Evolutionary conservation across 2,888 invertebrate species (phyloP).

Genomic region (Nemotelus pantherinus): DNA sequence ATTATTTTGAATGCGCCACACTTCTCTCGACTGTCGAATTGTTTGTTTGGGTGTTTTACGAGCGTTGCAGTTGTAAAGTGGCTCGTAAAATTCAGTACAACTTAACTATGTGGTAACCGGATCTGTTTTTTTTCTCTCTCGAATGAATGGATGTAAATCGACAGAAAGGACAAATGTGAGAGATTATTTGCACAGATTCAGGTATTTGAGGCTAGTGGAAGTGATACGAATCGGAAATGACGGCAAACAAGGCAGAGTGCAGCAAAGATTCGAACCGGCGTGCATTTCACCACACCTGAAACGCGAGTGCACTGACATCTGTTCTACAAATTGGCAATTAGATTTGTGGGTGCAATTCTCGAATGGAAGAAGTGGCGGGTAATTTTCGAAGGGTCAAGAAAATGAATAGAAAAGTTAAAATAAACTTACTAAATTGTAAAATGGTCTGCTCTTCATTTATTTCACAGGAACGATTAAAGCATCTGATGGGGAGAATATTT

Average conservation of each 20-base stretch:
- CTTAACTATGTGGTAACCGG: conserved; percentile 25
- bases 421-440: too few relatives aligned
- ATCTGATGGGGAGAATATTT: too few relatives aligned
- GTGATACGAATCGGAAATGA: not conserved
- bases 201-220: not conserved
- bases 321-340: conserved; percentile 31
- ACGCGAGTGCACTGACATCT: conserved; percentile 46
- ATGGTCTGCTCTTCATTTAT: too few relatives aligned
- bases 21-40: conserved; percentile 31
- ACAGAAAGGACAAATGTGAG: not conserved
- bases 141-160: not conserved
- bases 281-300: conserved; percentile 28
- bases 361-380: conserved; percentile 6
- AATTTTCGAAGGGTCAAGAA: not conserved
- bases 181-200: not conserved
- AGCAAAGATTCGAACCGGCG: conserved; percentile 42
- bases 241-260: not conserved
- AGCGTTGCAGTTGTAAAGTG: conserved; percentile 49
- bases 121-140: not conserved
- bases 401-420: too few relatives aligned
- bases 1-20: conserved; percentile 35
- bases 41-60: conserved; percentile 45
- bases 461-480: too few relatives aligned
- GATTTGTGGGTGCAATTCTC: conserved; percentile 8
- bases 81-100: conserved; percentile 44